Base-by-base conservation (phyloP, 2,888 invertebrate genomes). In the Xanthia togata region DNA sequence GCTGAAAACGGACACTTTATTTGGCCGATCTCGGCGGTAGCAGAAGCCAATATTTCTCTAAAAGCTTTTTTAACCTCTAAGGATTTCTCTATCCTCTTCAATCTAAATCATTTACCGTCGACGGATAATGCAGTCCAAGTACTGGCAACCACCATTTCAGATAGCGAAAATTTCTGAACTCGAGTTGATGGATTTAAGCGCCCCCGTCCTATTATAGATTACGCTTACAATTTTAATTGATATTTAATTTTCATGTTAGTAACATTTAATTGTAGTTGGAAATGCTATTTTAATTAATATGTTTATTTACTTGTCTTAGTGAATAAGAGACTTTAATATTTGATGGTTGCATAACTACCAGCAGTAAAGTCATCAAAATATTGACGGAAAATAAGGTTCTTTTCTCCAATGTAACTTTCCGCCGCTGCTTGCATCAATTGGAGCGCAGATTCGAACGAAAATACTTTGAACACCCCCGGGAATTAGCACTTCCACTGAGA, bases 51-150 rank as follows among this genome's bases (percentile, higher is more conserved):
- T 60, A 62, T 62, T 62, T 62, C 23, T 78, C 63, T 63, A n/a
- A 63, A 77, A 57, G 50, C 31, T 31, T 50, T 41, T 63, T 70
- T n/a, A 38, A 77, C 38, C 70, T 78, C 31, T 8, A 31, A 55
- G 41, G n/a, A 53, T 68, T 68, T 67, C 11, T n/a, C 50, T n/a
- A 67, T 68, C 50, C 67, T n/a, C 35, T 50, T 55, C n/a, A 50
- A 70, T 44, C 53, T 55, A 55, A 76, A 78, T 77, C 17, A 53
- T 60, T 77, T 78, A 55, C 38, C 35, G 44, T 26, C 50, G 5
- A 17, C 65, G 38, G 26, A 31, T 67, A 50, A 41, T 60, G 23
- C 31, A n/a, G 47, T 23, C 26, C 23, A 44, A 5, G 26, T 5
- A n/a, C 31, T 57, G 23, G 3, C 26, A 44, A 31, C 77, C 67